Conservation (phyloP, 2,797 vertebrate genomes). For the Sylvilagus floridanus region DNA sequence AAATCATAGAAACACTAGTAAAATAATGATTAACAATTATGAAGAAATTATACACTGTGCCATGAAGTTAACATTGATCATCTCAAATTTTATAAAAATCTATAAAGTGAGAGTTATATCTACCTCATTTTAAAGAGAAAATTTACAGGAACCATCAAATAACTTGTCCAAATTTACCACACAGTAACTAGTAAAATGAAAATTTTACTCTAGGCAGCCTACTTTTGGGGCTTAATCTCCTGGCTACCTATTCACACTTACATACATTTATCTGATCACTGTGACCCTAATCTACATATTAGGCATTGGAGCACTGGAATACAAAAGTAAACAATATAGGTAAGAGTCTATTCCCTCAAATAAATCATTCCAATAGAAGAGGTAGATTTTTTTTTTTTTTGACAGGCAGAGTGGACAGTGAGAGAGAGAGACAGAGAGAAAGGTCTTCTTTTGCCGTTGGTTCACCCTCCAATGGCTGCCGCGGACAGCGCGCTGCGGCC, state of each 20-base stretch:
- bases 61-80: neutral
- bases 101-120: neutral
- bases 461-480: too few relatives aligned
- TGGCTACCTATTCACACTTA: neutral
- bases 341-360: neutral
- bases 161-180: neutral
- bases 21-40: neutral
- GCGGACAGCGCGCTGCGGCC: too few relatives aligned
- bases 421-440: too few relatives aligned
- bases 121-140: constrained; percentile 51
- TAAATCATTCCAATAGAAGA: neutral
- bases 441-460: too few relatives aligned
- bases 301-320: neutral
- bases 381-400: neutral
- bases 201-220: neutral
- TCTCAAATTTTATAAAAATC: neutral
- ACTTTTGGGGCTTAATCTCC: neutral
- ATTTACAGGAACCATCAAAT: neutral
- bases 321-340: neutral
- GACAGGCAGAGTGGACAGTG: too few relatives aligned
- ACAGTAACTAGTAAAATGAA: neutral
- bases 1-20: neutral
- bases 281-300: neutral
- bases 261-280: neutral
- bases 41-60: neutral